These are phyloP conservation scores for Lepilemur ruficaudatus DNA, from an alignment of 2,797 vertebrate species.

Conservation along the genomic window DNA sequence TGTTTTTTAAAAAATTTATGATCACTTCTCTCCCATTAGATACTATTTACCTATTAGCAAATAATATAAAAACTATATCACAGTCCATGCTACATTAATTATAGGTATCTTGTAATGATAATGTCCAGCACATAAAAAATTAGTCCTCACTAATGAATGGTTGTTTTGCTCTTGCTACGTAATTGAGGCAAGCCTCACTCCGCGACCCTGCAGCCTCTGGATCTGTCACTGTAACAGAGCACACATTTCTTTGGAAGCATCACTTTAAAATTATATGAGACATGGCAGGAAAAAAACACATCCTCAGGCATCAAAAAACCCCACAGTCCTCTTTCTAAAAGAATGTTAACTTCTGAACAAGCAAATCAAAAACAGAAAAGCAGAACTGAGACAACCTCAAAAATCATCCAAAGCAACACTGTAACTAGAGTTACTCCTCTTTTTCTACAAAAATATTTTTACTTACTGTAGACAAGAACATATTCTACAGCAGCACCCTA, in stretches of 20 bases:
- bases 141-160: background rate
- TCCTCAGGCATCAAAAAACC: background rate
- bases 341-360: constrained; percentile 26
- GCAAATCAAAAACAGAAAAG: constrained; percentile 37
- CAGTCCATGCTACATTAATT: background rate
- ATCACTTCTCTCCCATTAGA: background rate
- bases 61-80: background rate
- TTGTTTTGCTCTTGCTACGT: background rate
- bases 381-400: background rate
- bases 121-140: background rate
- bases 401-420: background rate
- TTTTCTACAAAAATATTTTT: background rate
- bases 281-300: background rate
- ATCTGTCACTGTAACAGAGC: background rate
- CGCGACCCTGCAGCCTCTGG: background rate
- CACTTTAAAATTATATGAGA: background rate
- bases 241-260: constrained; percentile 4
- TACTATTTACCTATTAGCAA: constrained; percentile 2
- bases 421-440: background rate
- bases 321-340: background rate
- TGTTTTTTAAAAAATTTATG: background rate
- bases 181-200: background rate
- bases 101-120: background rate
- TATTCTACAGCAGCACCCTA: background rate
- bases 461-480: constrained; percentile 15